phyloP scores from a whole-genome alignment of 1,140 invertebrate genomes.

The Camponotus vicinus region DNA sequence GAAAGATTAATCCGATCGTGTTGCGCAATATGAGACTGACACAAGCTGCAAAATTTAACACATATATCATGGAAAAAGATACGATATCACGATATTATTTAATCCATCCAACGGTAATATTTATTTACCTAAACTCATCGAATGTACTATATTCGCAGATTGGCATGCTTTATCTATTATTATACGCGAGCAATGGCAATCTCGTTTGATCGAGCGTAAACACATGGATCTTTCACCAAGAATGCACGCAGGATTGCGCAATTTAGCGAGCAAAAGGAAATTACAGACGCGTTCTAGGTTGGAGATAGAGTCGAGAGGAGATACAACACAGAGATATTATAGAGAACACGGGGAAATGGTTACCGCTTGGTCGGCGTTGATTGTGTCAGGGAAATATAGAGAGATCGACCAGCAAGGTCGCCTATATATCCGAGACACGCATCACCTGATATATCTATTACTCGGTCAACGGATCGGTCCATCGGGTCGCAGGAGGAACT shows the following conservation, averaged over 20 bases:
- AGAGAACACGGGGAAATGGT: constrained; percentile 37
- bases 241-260: constrained; percentile 63
- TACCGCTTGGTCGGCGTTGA: constrained; percentile 36
- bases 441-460: constrained; percentile 64
- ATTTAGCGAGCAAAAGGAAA: constrained; percentile 67
- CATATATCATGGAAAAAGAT: background rate
- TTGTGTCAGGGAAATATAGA: constrained; percentile 6
- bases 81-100: background rate
- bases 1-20: constrained; percentile 15
- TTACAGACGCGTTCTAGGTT: constrained; percentile 59
- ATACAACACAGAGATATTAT: constrained; percentile 12
- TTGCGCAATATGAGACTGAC: background rate
- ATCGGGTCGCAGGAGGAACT: constrained; percentile 5
- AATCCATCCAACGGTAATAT: background rate
- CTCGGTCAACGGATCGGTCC: constrained; percentile 15
- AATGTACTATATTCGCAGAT: background rate
- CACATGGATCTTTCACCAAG: constrained; percentile 35
- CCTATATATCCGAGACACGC: background rate
- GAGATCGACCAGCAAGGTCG: background rate
- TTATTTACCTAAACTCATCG: background rate
- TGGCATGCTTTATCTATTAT: background rate
- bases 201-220: constrained; percentile 46
- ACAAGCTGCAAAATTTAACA: background rate
- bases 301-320: constrained; percentile 8
- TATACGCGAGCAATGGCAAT: constrained; percentile 2